Percentiles rank a stretch among this genome's conserved stretches.
Conservation (phyloP, 2,888 invertebrate species). For the Amphiduros pacificus region DNA sequence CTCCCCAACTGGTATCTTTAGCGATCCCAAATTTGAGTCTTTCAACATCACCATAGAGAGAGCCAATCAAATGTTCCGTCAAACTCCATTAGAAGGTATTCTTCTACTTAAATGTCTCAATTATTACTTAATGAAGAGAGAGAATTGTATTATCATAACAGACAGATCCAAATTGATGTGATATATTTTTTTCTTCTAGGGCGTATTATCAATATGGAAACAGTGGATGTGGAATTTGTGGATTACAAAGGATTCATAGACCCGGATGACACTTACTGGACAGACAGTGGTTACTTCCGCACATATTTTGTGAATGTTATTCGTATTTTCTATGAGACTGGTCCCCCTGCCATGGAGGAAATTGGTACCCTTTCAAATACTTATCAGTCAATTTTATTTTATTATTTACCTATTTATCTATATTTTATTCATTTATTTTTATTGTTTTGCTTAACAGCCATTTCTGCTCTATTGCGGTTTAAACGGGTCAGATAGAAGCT, state of each 20-base stretch:
- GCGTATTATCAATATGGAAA: constrained; percentile 9
- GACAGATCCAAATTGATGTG: too few species aligned
- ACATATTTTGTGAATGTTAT: constrained; percentile 5
- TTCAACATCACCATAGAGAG: constrained; percentile 15
- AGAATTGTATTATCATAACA: not conserved
- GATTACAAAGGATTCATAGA: not conserved
- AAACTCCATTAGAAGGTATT: constrained; percentile 18
- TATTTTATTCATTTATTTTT: too few species aligned
- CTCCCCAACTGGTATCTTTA: constrained; percentile 13
- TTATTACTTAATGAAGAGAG: not conserved
- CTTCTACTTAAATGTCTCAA: not conserved
- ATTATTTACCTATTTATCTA: too few species aligned
- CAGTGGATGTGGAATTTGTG: constrained; percentile 9
- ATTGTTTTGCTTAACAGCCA: too few species aligned
- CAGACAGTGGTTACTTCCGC: not conserved
- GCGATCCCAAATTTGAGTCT: constrained; percentile 19
- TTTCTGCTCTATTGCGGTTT: too few species aligned
- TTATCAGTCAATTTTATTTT: too few species aligned
- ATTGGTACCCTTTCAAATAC: not conserved
- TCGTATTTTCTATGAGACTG: constrained; percentile 8
- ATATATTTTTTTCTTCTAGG: too few species aligned
- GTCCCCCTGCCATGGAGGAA: constrained; percentile 5
- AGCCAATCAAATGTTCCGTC: constrained; percentile 17
- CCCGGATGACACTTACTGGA: constrained; percentile 7
- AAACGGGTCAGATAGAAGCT: too few species aligned